Conservation (phyloP, 2,888 invertebrate genomes). For the Monopis laevigella region DNA sequence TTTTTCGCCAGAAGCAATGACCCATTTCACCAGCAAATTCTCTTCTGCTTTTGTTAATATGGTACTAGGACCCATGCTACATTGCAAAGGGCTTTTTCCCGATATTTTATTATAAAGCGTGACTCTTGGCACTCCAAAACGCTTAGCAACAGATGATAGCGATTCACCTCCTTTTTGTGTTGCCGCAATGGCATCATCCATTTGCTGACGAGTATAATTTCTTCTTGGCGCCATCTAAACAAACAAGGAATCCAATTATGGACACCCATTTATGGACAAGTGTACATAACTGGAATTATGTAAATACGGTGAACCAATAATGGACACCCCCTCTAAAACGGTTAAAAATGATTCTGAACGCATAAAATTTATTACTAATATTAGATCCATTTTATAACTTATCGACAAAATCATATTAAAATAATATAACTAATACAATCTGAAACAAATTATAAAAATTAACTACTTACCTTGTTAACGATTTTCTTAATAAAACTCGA, state of each 20-base stretch:
- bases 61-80: conserved; percentile 20
- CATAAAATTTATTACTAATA: neutral
- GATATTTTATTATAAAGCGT: conserved; percentile 15
- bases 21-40: no score
- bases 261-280: neutral
- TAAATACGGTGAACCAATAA: neutral
- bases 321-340: neutral
- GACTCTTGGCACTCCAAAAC: no score
- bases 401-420: neutral
- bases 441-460: neutral
- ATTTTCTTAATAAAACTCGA: conserved; percentile 5
- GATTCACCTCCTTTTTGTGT: neutral
- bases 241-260: conserved; percentile 1
- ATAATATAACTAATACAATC: neutral
- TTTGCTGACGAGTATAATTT: conserved; percentile 11
- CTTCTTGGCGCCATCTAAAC: conserved; percentile 13
- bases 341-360: neutral
- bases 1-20: conserved; percentile 19
- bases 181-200: conserved; percentile 10
- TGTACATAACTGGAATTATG: neutral
- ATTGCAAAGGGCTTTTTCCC: conserved; percentile 16
- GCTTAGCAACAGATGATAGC: neutral
- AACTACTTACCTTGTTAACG: conserved; percentile 9
- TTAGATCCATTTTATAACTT: neutral
- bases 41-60: no score